phyloP scores from a whole-genome alignment of 2,888 invertebrate species.

The Creontiades dilutus region DNA sequence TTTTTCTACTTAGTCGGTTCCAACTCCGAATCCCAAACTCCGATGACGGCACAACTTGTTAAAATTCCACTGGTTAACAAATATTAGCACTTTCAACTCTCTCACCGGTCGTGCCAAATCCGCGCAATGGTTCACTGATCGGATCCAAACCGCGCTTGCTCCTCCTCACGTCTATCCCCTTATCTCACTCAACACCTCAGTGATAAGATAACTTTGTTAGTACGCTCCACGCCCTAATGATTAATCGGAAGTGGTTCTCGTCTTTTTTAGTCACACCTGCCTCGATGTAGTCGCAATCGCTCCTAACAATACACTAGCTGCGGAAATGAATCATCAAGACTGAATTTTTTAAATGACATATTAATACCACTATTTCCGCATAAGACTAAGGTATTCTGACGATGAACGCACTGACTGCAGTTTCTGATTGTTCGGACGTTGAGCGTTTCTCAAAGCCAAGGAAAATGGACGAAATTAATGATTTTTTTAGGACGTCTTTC shows the following conservation, averaged over 20 bases:
- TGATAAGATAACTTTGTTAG: constrained; percentile 55
- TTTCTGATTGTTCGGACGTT: too few relatives aligned
- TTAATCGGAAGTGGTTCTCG: constrained; percentile 41
- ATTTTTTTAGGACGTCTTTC: too few relatives aligned
- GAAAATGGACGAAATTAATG: too few relatives aligned
- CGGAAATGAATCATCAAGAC: constrained; percentile 37
- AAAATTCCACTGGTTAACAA: not conserved
- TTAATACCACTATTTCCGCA: too few relatives aligned
- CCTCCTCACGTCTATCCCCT: constrained; percentile 4
- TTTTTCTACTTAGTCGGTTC: not conserved
- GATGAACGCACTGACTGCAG: too few relatives aligned
- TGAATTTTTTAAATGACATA: too few relatives aligned
- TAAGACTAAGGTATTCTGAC: too few relatives aligned
- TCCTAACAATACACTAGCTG: not conserved
- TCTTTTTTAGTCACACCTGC: constrained; percentile 15
- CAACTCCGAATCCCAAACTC: not conserved
- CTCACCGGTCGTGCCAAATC: not conserved
- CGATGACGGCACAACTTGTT: not conserved
- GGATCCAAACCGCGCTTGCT: not conserved
- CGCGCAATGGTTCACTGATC: not conserved
- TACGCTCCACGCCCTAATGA: constrained; percentile 61
- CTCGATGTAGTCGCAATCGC: not conserved
- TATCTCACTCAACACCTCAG: constrained; percentile 38
- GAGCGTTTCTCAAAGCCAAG: too few relatives aligned
- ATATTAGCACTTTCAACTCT: not conserved